Base-by-base conservation (phyloP, 2,888 invertebrate species). In the Gasteruption jaculator region DNA sequence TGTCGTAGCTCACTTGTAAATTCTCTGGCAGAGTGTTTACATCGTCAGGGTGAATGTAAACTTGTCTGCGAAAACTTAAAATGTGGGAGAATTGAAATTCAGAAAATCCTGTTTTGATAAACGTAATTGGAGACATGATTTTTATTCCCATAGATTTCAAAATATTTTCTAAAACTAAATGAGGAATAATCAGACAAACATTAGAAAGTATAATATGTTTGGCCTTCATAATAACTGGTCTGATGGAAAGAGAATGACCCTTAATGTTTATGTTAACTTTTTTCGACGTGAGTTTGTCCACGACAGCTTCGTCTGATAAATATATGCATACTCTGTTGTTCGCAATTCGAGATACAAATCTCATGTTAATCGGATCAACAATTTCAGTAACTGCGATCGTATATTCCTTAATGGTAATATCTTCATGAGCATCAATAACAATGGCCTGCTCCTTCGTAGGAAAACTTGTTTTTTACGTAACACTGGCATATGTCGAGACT, bases 91-190 rank as follows among this genome's bases (percentile, higher is more conserved):
- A 54, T 37, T 41, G 49, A n/a, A 41, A 37, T 7, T 46, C 46
- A 20, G 41, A 36, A 21, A 55, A 46, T n/a, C 54, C 55, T 14
- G 49, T 49, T 44, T 50, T 50, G 12, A 57, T 35, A 29, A 54
- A 52, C 4, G 46, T 50, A 6, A 57, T 49, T n/a, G 47, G 44
- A 14, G 53, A 57, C 16, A 49, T 35, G 8, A 44, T 29, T 29
- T 49, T 47, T 8, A 54, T 24, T 10, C 46, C 46, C 6, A 48
- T 33, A 26, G 38, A 38, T 29, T 38, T 24, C 24, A 24, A n/a
- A n/a, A n/a, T n/a, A 8, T 24, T n/a, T 24, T 24, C 24, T 7
- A 24, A 8, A n/a, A 24, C n/a, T 7, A 8, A 7, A n/a, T 24
- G 24, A 24, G 24, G 24, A 24, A 24, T 24, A 8, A 24, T n/a